These are phyloP conservation scores for Xylocampa areola DNA, from an alignment of 2,888 invertebrate species.

Conservation along the genomic window DNA sequence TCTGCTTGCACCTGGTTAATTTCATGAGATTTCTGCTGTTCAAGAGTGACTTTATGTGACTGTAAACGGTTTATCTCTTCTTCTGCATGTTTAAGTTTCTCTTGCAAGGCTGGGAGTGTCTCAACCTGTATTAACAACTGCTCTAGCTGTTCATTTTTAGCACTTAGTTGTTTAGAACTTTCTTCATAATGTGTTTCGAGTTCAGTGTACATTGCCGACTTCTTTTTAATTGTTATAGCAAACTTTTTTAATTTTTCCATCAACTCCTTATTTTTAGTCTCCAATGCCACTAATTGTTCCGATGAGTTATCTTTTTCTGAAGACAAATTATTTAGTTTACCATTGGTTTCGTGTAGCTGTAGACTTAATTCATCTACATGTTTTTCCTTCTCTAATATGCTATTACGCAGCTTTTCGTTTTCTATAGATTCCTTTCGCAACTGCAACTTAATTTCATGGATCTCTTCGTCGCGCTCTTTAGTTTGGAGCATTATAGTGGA, in stretches of 20 bases:
- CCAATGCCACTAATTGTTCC: conserved; percentile 79
- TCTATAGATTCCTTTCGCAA: conserved; percentile 90
- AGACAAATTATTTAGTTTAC: conserved; percentile 77
- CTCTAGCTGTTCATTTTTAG: conserved; percentile 75
- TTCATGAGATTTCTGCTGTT: conserved; percentile 74
- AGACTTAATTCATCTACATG: conserved; percentile 83
- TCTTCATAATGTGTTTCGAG: conserved; percentile 88
- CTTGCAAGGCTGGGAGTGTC: conserved; percentile 77
- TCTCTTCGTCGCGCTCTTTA: conserved; percentile 89
- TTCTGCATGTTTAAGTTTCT: conserved; percentile 80
- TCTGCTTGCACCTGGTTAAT: conserved; percentile 67
- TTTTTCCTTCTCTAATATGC: conserved; percentile 88
- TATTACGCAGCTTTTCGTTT: conserved; percentile 91
- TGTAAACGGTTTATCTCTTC: conserved; percentile 78
- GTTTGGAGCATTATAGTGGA: conserved; percentile 82
- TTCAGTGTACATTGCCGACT: conserved; percentile 91
- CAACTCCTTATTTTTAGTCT: conserved; percentile 92
- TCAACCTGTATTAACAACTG: conserved; percentile 77
- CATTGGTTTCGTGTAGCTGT: conserved; percentile 80
- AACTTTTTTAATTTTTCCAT: conserved; percentile 94
- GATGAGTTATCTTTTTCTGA: conserved; percentile 81
- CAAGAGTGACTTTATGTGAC: conserved; percentile 69
- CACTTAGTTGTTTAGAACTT: conserved; percentile 74
- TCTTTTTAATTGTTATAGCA: conserved; percentile 94
- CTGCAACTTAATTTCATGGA: conserved; percentile 87